Conservation (phyloP, 2,113 vertebrate species). For the Cygnus atratus region DNA sequence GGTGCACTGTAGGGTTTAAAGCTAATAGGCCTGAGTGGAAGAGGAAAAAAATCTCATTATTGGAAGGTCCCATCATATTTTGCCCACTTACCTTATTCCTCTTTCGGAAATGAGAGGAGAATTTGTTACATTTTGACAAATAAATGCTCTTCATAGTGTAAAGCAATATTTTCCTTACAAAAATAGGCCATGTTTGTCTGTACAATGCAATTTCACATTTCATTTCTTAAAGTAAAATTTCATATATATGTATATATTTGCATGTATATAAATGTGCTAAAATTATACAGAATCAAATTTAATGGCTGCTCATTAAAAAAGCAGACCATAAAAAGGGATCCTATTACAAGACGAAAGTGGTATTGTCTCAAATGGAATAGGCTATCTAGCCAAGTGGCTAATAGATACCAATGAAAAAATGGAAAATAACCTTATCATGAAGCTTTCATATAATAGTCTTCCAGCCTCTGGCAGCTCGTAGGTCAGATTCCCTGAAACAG, state of each 20-base stretch:
- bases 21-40: background rate
- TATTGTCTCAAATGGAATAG: background rate
- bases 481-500: background rate
- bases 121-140: background rate
- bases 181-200: rapidly evolving
- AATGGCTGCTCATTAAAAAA: background rate
- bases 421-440: background rate
- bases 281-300: background rate
- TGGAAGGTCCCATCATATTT: background rate
- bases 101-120: background rate
- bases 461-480: background rate
- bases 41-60: background rate
- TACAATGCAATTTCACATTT: background rate
- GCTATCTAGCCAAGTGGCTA: background rate
- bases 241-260: background rate
- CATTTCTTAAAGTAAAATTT: background rate
- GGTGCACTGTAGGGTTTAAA: background rate
- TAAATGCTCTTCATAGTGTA: background rate
- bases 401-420: background rate
- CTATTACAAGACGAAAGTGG: background rate
- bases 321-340: background rate
- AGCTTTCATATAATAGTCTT: background rate
- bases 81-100: background rate
- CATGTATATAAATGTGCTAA: background rate
- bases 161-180: background rate